phyloP scores from a whole-genome alignment of 2,113 vertebrate species.

The Chlamydotis undulata region DNA sequence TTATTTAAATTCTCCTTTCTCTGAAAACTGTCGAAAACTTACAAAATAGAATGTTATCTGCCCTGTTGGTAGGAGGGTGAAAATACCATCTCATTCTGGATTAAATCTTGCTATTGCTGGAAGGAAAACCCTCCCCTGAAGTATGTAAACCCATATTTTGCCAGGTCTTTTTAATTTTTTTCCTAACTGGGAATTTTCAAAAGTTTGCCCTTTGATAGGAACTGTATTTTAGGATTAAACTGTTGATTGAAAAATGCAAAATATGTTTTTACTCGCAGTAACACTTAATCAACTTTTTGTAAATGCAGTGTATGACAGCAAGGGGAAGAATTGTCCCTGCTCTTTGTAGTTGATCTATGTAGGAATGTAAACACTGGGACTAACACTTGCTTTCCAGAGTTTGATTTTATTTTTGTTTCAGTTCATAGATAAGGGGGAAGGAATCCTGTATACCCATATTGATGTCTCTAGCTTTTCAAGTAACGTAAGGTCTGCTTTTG shows the following conservation, averaged over 20 bases:
- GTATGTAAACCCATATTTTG: not conserved
- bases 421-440: not conserved
- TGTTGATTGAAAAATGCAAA: conserved; percentile 51
- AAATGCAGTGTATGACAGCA: not conserved
- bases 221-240: conserved; percentile 22
- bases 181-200: not conserved
- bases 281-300: conserved; percentile 22
- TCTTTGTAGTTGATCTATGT: conserved; percentile 16
- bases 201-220: conserved; percentile 12
- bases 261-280: conserved; percentile 25
- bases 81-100: not conserved
- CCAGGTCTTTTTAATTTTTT: not conserved
- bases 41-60: not conserved
- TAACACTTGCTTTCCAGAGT: not conserved
- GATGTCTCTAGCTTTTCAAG: not conserved
- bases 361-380: conserved; percentile 31
- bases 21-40: not conserved
- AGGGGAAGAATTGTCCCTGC: not conserved
- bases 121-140: not conserved
- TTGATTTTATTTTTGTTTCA: not conserved
- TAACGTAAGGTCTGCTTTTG: not conserved
- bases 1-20: not conserved
- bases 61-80: not conserved
- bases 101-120: not conserved
- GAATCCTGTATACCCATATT: not conserved